These are phyloP conservation scores for Automeris io DNA, from an alignment of 2,888 invertebrate species.

Conservation along the genomic window DNA sequence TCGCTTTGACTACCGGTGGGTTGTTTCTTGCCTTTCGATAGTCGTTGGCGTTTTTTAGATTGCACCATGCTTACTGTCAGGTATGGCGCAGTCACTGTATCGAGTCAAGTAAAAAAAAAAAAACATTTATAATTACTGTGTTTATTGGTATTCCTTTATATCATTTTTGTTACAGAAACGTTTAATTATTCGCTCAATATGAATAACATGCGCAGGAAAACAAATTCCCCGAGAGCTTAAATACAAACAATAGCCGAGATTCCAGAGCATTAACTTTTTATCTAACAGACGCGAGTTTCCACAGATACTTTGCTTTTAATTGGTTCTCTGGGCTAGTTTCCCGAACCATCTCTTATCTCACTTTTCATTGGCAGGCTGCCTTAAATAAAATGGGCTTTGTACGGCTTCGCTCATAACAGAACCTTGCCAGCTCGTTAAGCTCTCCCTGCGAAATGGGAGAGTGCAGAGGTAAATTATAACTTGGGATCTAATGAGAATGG, in stretches of 20 bases:
- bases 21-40: too few relatives aligned
- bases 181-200: too few relatives aligned
- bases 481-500: not conserved
- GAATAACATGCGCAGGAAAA: too few relatives aligned
- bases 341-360: constrained; percentile 25
- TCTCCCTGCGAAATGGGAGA: constrained; percentile 19
- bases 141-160: too few relatives aligned
- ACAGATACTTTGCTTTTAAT: constrained; percentile 19
- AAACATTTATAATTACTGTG: too few relatives aligned
- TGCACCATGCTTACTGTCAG: too few relatives aligned
- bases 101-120: too few relatives aligned
- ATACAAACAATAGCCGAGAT: not conserved
- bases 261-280: constrained; percentile 3
- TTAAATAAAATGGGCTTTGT: constrained; percentile 47
- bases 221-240: not conserved
- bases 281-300: constrained; percentile 4
- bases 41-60: too few relatives aligned
- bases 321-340: constrained; percentile 29
- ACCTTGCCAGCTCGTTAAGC: constrained; percentile 36
- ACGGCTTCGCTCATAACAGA: constrained; percentile 34
- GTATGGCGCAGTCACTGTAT: too few relatives aligned
- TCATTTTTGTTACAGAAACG: too few relatives aligned
- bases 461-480: constrained; percentile 12
- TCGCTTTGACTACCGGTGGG: too few relatives aligned
- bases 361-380: constrained; percentile 50